phyloP scores from a whole-genome alignment of 2,797 vertebrate species.

The Takifugu ocellatus region DNA sequence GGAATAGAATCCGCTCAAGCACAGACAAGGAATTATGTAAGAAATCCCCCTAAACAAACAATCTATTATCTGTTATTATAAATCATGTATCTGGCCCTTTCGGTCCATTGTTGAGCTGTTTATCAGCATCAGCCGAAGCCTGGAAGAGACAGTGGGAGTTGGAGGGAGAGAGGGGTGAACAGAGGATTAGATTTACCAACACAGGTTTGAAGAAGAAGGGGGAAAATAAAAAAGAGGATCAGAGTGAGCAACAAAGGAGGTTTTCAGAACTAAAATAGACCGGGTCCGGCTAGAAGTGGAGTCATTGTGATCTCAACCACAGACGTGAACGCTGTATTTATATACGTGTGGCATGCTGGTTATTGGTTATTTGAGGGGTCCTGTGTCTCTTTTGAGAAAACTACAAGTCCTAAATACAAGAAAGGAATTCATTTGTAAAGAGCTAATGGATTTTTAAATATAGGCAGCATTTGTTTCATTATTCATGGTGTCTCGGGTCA shows the following conservation, averaged over 20 bases:
- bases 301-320: constrained; percentile 43
- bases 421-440: constrained; percentile 9
- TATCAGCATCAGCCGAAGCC: constrained; percentile 54
- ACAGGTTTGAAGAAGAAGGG: constrained; percentile 9
- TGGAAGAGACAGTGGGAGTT: constrained; percentile 6
- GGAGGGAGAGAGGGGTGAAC: constrained; percentile 9
- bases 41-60: constrained; percentile 42
- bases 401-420: too few species aligned
- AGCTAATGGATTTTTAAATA: constrained; percentile 49
- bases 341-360: constrained; percentile 38
- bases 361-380: constrained; percentile 15
- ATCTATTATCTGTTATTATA: too few species aligned
- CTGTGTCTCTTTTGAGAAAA: too few species aligned
- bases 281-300: constrained; percentile 62
- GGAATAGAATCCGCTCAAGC: too few species aligned
- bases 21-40: too few species aligned
- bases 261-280: constrained; percentile 61
- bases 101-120: constrained; percentile 29
- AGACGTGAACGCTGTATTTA: constrained; percentile 17
- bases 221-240: constrained; percentile 32
- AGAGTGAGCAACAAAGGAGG: constrained; percentile 45
- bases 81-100: too few species aligned
- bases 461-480: constrained; percentile 50
- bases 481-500: constrained; percentile 53
- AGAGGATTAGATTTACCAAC: constrained; percentile 8